Base-by-base conservation (phyloP, 2,888 invertebrate genomes). In the Yponomeuta cagnagella region DNA sequence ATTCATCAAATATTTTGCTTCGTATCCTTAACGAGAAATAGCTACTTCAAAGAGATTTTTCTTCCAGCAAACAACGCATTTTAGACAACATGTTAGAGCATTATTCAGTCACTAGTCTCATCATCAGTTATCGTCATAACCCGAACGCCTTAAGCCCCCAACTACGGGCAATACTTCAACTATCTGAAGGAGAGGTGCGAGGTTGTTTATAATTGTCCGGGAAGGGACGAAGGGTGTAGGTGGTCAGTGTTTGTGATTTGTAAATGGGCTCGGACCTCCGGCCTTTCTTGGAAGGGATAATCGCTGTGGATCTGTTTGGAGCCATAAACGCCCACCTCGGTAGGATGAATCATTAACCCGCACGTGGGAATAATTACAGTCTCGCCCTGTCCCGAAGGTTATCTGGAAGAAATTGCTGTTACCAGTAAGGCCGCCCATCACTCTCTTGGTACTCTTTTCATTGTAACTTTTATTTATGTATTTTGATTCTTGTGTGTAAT, bases 231-330 rank as follows among this genome's bases (percentile, higher is more conserved):
- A 73, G 73, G 74, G 72, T 76, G 76, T 76, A 82, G 90, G 85
- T 87, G 91, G 91, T 91, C 91, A 91, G 87, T 91, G 90, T 92
- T 92, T 92, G 91, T 91, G 91, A 92, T 91, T 92, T 91, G 91
- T 92, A 92, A 92, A 92, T 90, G 90, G 91, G 90, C 83, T 88
- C 87, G 87, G 89, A 88, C 90, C 90, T 90, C 89, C 86, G 89
- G 88, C 91, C 90, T 90, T 90, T 31, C 85, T 88, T 86, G 86
- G 85, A 89, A 90, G 84, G 82, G 89, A 90, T 90, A 89, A 90
- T 87, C 85, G 89, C 87, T 84, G 83, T 75, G 80, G 77, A 87
- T 74, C 70, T 76, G 1, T 81, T 74, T 77, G 77, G 88, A 88
- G 90, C 33, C 82, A 86, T 23, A n/a, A 43, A 33, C 33, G 5